Percentiles rank a stretch among this genome's conserved stretches.
Conservation (phyloP, 2,888 invertebrate genomes). For the Diabrotica balteata region DNA sequence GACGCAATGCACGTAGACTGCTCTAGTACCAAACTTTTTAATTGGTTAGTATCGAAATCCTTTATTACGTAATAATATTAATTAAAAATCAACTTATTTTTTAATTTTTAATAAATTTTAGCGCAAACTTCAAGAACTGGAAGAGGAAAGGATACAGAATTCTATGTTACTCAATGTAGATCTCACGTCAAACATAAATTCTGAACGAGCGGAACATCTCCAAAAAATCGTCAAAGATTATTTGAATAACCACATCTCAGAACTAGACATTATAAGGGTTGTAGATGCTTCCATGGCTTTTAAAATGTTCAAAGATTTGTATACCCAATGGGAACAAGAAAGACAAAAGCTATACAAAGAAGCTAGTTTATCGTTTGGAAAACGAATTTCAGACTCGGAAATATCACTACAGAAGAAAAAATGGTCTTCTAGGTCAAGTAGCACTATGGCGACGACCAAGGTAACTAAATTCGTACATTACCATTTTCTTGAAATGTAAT, state of each 20-base stretch:
- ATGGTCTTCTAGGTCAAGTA: not conserved
- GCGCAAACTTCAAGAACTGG: constrained; percentile 50
- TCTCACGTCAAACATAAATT: constrained; percentile 51
- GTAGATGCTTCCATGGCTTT: constrained; percentile 54
- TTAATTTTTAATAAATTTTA: constrained; percentile 33
- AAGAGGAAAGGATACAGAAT: constrained; percentile 53
- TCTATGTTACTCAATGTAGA: constrained; percentile 55
- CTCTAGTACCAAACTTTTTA: too few relatives aligned
- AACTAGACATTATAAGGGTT: constrained; percentile 54
- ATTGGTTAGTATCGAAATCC: too few relatives aligned
- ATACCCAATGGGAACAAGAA: constrained; percentile 43
- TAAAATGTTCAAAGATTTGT: constrained; percentile 55
- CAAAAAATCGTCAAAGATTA: constrained; percentile 54
- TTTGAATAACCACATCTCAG: constrained; percentile 53
- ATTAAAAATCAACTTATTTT: too few relatives aligned
- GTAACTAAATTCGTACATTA: not conserved
- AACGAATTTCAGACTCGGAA: not conserved
- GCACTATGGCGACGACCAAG: not conserved
- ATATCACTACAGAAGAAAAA: constrained; percentile 7
- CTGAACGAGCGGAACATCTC: constrained; percentile 54
- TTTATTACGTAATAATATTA: too few relatives aligned
- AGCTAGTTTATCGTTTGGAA: not conserved
- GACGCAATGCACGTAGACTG: too few relatives aligned
- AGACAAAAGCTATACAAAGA: not conserved
- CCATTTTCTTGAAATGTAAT: not conserved